A percentile compares a stretch with the other conserved stretches of the same genome.
phyloP scores from a whole-genome alignment of 1,140 invertebrate genomes.

The Spodoptera frugiperda region DNA sequence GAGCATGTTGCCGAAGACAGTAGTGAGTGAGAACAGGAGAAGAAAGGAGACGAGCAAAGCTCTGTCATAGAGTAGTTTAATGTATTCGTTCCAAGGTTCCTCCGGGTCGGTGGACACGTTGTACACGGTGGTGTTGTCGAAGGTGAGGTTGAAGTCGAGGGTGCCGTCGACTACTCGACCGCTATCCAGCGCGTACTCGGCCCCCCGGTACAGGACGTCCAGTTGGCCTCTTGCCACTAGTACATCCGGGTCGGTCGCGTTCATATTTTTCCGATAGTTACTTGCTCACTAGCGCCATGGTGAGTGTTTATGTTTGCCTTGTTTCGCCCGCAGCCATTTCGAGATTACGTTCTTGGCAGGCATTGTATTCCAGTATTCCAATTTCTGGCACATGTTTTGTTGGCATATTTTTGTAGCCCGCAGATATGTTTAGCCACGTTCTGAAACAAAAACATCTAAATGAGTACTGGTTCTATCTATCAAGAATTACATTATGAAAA shows the following conservation, averaged over 20 bases:
- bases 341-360: slow-evolving; percentile 81
- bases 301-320: slow-evolving; percentile 81
- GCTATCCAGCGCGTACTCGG: slow-evolving; percentile 68
- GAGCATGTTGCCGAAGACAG: slow-evolving; percentile 98
- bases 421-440: slow-evolving; percentile 53
- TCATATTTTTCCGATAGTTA: slow-evolving; percentile 81
- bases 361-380: slow-evolving; percentile 73
- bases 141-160: slow-evolving; percentile 72
- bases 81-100: slow-evolving; percentile 82
- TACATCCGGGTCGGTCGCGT: slow-evolving; percentile 75
- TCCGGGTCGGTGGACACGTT: slow-evolving; percentile 66
- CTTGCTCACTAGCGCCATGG: slow-evolving; percentile 77
- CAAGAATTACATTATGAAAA: not conserved
- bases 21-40: slow-evolving; percentile 96
- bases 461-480: slow-evolving; percentile 18
- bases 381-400: slow-evolving; percentile 73
- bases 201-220: slow-evolving; percentile 72
- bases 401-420: slow-evolving; percentile 66
- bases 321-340: slow-evolving; percentile 81
- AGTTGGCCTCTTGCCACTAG: slow-evolving; percentile 79
- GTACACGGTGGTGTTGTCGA: slow-evolving; percentile 68
- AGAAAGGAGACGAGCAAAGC: slow-evolving; percentile 93
- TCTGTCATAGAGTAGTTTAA: slow-evolving; percentile 88
- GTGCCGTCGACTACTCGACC: slow-evolving; percentile 60
- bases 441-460: slow-evolving; percentile 68